phyloP scores from a whole-genome alignment of 2,888 invertebrate species.

The Lomographa bimaculata region DNA sequence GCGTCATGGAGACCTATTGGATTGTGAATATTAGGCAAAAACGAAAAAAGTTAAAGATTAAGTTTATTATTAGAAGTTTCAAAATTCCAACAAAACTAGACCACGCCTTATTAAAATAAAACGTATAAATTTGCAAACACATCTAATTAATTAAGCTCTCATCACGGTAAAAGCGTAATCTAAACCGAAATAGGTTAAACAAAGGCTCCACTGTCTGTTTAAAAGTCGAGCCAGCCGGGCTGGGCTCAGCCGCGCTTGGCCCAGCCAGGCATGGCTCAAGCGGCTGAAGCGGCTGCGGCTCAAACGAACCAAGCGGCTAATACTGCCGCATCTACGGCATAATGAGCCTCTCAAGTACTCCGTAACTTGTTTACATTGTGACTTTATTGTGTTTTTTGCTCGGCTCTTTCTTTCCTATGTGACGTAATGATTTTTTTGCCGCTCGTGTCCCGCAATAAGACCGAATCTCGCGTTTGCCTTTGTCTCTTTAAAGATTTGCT shows the following conservation, averaged over 20 bases:
- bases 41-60: too few relatives aligned
- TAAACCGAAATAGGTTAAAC: slow-evolving; percentile 81
- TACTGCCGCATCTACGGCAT: slow-evolving; percentile 73
- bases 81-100: slow-evolving; percentile 4
- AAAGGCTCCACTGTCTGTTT: slow-evolving; percentile 49
- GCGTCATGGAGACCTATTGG: too few relatives aligned
- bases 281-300: slow-evolving; percentile 38
- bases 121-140: slow-evolving; percentile 41
- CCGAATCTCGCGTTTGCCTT: slow-evolving; percentile 33
- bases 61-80: too few relatives aligned
- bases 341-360: slow-evolving; percentile 83
- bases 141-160: slow-evolving; percentile 68
- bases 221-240: slow-evolving; percentile 38
- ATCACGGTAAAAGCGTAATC: slow-evolving; percentile 72
- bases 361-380: slow-evolving; percentile 83
- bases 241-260: slow-evolving; percentile 36
- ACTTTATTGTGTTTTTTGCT: slow-evolving; percentile 83
- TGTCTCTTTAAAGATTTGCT: slow-evolving; percentile 50
- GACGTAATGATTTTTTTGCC: slow-evolving; percentile 66
- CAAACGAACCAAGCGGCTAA: slow-evolving; percentile 66
- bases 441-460: slow-evolving; percentile 18
- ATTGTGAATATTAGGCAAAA: too few relatives aligned
- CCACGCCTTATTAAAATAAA: slow-evolving; percentile 16
- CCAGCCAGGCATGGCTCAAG: slow-evolving; percentile 46
- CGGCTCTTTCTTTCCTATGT: slow-evolving; percentile 73